A percentile compares a stretch with the other conserved stretches of the same genome.
Conservation (phyloP, 2,797 vertebrate species). For the Amblyopsis hoosieri region DNA sequence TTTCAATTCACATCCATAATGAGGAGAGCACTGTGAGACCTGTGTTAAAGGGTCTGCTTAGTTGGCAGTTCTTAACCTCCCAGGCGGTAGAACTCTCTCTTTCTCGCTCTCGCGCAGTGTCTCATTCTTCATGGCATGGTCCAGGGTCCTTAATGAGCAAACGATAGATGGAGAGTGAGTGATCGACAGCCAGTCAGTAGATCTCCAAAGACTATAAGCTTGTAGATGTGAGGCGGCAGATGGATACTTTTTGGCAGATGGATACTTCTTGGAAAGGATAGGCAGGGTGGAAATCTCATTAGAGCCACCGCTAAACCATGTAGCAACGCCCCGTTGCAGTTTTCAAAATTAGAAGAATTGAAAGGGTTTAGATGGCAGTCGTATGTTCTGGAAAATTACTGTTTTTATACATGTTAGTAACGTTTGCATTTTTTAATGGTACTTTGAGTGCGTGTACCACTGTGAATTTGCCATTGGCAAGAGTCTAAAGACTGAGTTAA, state of each 20-base stretch:
- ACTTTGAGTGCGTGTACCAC: conserved; percentile 8
- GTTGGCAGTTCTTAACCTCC: conserved; percentile 23
- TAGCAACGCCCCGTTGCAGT: conserved; percentile 25
- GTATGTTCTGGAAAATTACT: too few relatives aligned
- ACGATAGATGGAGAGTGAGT: background rate
- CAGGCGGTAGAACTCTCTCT: conserved; percentile 20
- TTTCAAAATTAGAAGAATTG: conserved; percentile 6
- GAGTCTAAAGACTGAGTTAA: conserved; percentile 44
- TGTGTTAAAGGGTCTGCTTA: conserved; percentile 3
- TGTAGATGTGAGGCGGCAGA: conserved; percentile 52
- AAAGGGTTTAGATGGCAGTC: too few relatives aligned
- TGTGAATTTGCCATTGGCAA: conserved; percentile 16
- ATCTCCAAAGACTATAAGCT: conserved; percentile 16
- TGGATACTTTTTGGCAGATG: conserved; percentile 15
- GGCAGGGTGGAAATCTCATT: conserved; percentile 60
- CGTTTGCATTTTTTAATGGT: background rate
- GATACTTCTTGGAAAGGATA: conserved; percentile 47
- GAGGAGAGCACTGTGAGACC: too few relatives aligned
- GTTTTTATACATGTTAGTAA: too few relatives aligned
- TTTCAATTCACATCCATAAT: too few relatives aligned
- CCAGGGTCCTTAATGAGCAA: conserved; percentile 21
- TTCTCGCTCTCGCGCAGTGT: conserved; percentile 6
- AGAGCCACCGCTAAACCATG: conserved; percentile 49
- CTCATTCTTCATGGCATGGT: conserved; percentile 23
- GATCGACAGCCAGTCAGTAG: conserved; percentile 24